Percentiles rank a stretch among this genome's conserved stretches.
Conservation (phyloP, 2,888 invertebrate genomes). For the Mellilla xanthometata region DNA sequence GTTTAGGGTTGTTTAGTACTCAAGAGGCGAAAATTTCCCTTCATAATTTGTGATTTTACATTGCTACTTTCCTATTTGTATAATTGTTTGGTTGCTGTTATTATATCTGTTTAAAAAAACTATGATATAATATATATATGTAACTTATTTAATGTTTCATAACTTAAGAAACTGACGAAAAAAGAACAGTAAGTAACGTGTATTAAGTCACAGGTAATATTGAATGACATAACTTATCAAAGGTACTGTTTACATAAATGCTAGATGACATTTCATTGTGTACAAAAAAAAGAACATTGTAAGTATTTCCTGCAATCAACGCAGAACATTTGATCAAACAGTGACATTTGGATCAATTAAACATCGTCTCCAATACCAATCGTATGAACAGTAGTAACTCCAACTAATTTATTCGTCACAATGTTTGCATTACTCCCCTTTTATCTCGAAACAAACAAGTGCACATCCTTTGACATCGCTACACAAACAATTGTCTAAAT, state of each 20-base stretch:
- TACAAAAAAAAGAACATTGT: too few relatives aligned
- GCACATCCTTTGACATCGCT: constrained; percentile 79
- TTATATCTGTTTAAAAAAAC: too few relatives aligned
- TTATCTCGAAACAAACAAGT: constrained; percentile 70
- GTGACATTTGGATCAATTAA: constrained; percentile 36
- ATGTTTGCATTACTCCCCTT: constrained; percentile 51
- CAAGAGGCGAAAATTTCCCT: constrained; percentile 10
- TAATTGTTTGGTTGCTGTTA: neutral
- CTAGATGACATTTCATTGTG: too few relatives aligned
- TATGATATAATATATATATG: too few relatives aligned
- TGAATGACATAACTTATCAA: too few relatives aligned
- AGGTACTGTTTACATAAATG: too few relatives aligned
- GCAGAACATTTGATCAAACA: neutral
- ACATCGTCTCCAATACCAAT: constrained; percentile 21
- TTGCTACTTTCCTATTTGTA: neutral
- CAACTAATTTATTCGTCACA: constrained; percentile 38
- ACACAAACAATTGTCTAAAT: constrained; percentile 81
- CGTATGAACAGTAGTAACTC: constrained; percentile 25
- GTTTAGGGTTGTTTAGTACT: constrained; percentile 19
- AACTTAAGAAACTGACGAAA: too few relatives aligned
- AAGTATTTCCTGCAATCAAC: too few relatives aligned
- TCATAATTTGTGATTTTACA: constrained; percentile 4
- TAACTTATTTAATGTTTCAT: too few relatives aligned
- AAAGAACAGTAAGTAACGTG: too few relatives aligned
- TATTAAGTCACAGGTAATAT: too few relatives aligned